Conservation (phyloP, 2,113 vertebrate genomes). For the Perognathus longimembris region DNA sequence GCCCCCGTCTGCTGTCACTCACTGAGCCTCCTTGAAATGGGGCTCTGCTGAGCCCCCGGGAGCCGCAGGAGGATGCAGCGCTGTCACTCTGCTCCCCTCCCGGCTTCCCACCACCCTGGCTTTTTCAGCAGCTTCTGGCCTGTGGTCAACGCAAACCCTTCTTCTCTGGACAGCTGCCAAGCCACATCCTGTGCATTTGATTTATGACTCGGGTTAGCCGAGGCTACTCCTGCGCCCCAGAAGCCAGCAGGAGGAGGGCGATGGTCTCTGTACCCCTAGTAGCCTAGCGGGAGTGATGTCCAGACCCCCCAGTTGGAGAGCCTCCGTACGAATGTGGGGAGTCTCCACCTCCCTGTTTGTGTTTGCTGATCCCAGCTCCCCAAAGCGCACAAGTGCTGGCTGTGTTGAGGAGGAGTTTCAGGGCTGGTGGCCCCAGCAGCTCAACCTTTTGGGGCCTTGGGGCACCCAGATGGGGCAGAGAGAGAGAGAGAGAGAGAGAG, state of each 20-base stretch:
- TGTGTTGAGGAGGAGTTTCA: too few species aligned
- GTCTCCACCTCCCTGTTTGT: background rate
- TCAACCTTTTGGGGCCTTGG: background rate
- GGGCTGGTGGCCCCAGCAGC: background rate
- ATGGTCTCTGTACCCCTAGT: constrained; percentile 25
- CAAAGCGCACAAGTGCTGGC: background rate
- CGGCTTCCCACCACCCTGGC: constrained; percentile 28
- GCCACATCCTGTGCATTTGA: constrained; percentile 78
- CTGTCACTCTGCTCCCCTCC: constrained; percentile 41
- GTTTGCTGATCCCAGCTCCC: constrained; percentile 53
- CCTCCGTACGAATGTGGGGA: background rate
- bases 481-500: background rate
- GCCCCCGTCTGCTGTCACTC: background rate
- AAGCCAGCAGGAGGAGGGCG: constrained; percentile 62
- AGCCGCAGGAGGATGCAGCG: constrained; percentile 16
- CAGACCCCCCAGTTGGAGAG: background rate
- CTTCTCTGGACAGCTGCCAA: constrained; percentile 74
- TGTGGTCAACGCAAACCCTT: constrained; percentile 79
- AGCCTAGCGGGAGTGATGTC: background rate
- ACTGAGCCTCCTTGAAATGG: background rate
- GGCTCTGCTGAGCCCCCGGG: background rate
- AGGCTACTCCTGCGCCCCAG: constrained; percentile 67
- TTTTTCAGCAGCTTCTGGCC: constrained; percentile 76
- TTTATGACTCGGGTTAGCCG: constrained; percentile 76
- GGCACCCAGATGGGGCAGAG: background rate